These are phyloP conservation scores for Sphenopsis melanotis DNA, from an alignment of 2,797 vertebrate genomes.

Conservation along the genomic window DNA sequence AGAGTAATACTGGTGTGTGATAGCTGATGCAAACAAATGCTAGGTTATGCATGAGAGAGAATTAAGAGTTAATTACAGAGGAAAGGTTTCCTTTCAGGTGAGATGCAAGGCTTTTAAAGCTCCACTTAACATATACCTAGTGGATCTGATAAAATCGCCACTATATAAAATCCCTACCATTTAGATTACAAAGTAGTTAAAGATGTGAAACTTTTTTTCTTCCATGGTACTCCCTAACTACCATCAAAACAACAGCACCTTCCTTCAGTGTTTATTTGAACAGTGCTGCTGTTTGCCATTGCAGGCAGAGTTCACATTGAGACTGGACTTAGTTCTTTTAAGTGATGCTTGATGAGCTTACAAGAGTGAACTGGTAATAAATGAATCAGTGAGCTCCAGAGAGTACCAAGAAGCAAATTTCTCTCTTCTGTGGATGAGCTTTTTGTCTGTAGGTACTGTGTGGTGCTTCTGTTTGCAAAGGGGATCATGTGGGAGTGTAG, in stretches of 20 bases:
- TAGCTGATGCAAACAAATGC: not conserved
- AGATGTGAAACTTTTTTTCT: not conserved
- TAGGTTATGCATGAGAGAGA: not conserved
- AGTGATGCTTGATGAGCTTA: not conserved
- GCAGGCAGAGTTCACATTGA: not conserved
- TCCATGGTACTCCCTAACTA: not conserved
- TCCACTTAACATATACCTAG: not conserved
- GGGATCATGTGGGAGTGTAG: not conserved
- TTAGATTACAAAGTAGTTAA: not conserved
- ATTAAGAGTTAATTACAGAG: not conserved
- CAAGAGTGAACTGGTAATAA: not conserved
- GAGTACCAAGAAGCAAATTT: not conserved
- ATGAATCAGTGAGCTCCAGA: not conserved
- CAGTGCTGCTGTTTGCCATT: not conserved
- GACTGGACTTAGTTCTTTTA: not conserved
- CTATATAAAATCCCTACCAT: not conserved
- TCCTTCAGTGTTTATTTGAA: not conserved
- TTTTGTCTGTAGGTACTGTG: not conserved
- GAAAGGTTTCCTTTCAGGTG: not conserved
- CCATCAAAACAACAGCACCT: not conserved
- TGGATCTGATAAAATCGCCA: not conserved
- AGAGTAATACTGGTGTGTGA: not conserved
- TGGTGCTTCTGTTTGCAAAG: not conserved
- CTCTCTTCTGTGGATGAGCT: not conserved
- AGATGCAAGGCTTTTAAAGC: not conserved